Evolutionary conservation across 1,140 invertebrate species (phyloP).

Genomic region (Ceratina japonica): DNA sequence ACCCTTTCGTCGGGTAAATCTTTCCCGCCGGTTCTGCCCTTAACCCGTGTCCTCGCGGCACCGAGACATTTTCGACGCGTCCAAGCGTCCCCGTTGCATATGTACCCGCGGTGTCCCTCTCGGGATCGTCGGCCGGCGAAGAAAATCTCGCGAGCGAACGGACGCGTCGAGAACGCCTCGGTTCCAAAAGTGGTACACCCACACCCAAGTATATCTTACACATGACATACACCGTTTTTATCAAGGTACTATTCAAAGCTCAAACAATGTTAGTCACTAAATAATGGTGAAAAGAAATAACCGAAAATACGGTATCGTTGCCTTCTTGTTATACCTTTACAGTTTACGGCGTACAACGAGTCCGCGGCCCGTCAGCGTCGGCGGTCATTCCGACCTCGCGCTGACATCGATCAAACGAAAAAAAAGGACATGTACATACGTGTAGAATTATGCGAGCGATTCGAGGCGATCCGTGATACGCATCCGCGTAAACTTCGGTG

Average conservation of each 20-base stretch:
- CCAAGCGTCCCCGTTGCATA: background rate
- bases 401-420: no score
- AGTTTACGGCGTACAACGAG: constrained; percentile 30
- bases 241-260: constrained; percentile 80
- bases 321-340: constrained; percentile 61
- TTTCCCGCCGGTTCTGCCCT: no score
- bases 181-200: constrained; percentile 73
- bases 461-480: background rate
- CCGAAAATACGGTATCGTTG: constrained; percentile 72
- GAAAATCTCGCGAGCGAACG: no score
- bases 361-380: no score
- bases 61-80: constrained; percentile 35
- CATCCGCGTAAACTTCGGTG: constrained; percentile 47
- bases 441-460: background rate
- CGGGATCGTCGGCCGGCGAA: no score
- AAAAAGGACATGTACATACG: background rate
- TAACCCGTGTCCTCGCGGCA: constrained; percentile 42
- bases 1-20: no score
- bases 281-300: constrained; percentile 79
- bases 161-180: constrained; percentile 39
- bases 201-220: constrained; percentile 80
- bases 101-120: background rate
- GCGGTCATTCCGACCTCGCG: no score
- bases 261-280: constrained; percentile 81
- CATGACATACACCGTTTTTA: constrained; percentile 80